Evolutionary conservation across 2,888 invertebrate genomes (phyloP), one percentile per base, ranked within the genome.

Genomic region (Caenorhabditis becei): DNA sequence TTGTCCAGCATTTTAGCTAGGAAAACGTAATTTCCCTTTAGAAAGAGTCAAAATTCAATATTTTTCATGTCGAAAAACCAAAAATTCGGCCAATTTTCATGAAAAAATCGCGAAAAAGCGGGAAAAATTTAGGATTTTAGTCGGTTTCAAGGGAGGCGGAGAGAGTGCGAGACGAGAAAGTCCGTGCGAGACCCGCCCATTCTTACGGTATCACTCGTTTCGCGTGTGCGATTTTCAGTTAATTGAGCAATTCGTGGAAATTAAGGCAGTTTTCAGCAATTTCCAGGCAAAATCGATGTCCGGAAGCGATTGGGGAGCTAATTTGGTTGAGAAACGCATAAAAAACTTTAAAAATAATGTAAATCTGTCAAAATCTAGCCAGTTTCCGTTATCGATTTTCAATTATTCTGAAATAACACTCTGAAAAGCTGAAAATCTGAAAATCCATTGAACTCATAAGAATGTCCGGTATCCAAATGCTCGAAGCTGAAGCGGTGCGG

Each of bases 101-200:
- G 10, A 10, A 16, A 71, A 78, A 79, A 74, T n/a, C 24, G 18
- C 20, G 56, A 72, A 74, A 80, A 74, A 59, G n/a, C 23, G 18
- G 35, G 69, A 69, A 70, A 80, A 80, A 67, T 74, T 74, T 79
- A 65, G 78, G 78, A 79, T 72, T 72, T 67, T 24, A 5, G 16
- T 47, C 47, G 18, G 24, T 59, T 79, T 62, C 47, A 44, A 66
- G 44, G 37, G 16, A 41, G 32, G 10, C 7, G 23, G n/a, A 67
- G 75, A 80, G 77, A 23, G 37, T 23, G 47, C 44, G 7, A 53
- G 71, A 54, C 61, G 61, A 28, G 41, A 54, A 80, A 80, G 54
- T 61, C 77, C n/a, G 0, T 0, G 16, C 44, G 54, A 41, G 71
- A 70, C 65, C 53, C 20, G 16, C 24, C 20, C 4, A 10, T 0